Evolutionary conservation across 2,113 vertebrate species (phyloP), one percentile per base, ranked within the genome.

Genomic region (Empidonax traillii): DNA sequence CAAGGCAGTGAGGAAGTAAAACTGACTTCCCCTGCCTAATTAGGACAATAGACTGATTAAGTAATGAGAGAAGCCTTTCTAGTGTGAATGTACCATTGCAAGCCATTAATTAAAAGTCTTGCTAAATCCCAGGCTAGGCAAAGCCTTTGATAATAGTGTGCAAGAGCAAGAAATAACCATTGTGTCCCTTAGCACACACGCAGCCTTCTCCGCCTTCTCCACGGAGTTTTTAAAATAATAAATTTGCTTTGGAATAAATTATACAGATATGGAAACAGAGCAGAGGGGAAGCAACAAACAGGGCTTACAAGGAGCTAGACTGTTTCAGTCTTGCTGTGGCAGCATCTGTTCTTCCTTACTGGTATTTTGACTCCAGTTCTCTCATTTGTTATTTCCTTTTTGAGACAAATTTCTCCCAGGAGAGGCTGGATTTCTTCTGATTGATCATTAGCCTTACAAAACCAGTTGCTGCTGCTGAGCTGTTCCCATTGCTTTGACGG

Each of bases 231-330:
- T 77, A 91, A 91, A 95, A 84, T 71, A 92, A 81, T 77, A 72
- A 51, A 81, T 89, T 73, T 87, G 27, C 76, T 85, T 78, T 89
- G 47, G 83, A 93, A 78, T 90, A 89, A 90, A 81, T 93, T n/a
- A 71, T 41, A 91, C 55, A 68, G 67, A 77, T 74, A 80, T 4
- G 72, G 85, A 80, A 90, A 58, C 35, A 63, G 62, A 91, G 67
- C 47, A 88, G 44, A 11, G 24, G 56, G 17, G 89, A 91, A 92
- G 73, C 51, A 72, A 27, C 52, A 72, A 81, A 46, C 10, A 55
- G 56, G 52, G 53, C 43, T 88, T 83, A 67, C 30, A 85, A 83
- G 59, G 59, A 79, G 35, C 67, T 78, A 27, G 56, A 31, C 39
- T 49, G 69, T 84, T 87, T 85, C 69, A 76, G 52, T 66, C 80